These are phyloP conservation scores for Salpingus planirostris DNA, from an alignment of 2,888 invertebrate genomes.

Conservation along the genomic window DNA sequence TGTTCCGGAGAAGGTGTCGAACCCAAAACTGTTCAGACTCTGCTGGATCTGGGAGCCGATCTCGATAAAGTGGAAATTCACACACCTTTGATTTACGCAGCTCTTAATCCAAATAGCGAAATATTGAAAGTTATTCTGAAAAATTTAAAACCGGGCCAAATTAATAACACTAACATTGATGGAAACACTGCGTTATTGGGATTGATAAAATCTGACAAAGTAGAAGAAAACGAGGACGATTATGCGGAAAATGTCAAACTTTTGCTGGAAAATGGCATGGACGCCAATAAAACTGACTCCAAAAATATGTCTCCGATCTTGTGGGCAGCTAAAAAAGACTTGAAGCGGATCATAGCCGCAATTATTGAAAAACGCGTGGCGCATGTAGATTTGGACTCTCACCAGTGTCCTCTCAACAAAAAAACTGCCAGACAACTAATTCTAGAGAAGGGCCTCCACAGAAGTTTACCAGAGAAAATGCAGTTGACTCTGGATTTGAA, in stretches of 20 bases:
- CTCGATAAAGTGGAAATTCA: constrained; percentile 41
- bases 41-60: constrained; percentile 53
- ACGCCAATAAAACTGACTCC: constrained; percentile 25
- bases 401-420: constrained; percentile 33
- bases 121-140: constrained; percentile 45
- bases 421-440: constrained; percentile 50
- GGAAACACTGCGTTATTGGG: constrained; percentile 34
- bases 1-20: constrained; percentile 49
- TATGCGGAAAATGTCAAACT: constrained; percentile 24
- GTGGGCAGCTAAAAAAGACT: constrained; percentile 51
- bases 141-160: constrained; percentile 24
- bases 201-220: constrained; percentile 33
- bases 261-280: constrained; percentile 24
- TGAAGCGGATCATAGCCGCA: constrained; percentile 45
- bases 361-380: constrained; percentile 44
- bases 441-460: too few species aligned
- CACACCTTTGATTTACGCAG: too few species aligned
- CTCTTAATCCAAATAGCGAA: constrained; percentile 43
- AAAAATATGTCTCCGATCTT: constrained; percentile 41
- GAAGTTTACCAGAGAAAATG: too few species aligned
- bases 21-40: constrained; percentile 47
- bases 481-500: too few species aligned
- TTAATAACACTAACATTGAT: constrained; percentile 23
- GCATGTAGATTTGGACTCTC: constrained; percentile 46
- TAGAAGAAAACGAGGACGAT: constrained; percentile 36